These are phyloP conservation scores for Phoenicopterus ruber DNA, from an alignment of 2,113 vertebrate species.

Conservation along the genomic window DNA sequence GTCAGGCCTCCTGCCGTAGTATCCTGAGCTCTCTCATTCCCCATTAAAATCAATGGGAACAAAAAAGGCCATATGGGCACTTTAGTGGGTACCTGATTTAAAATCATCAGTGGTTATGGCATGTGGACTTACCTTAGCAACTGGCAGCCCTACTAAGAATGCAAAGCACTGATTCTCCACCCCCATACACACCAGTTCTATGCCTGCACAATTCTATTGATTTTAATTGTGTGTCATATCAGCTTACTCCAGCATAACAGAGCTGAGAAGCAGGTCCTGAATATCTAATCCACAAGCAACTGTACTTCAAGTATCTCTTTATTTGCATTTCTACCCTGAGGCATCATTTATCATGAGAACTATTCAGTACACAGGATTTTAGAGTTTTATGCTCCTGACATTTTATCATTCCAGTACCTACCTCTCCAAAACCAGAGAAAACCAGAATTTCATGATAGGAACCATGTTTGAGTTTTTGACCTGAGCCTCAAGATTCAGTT, in stretches of 20 bases:
- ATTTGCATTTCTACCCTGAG: conserved; percentile 14
- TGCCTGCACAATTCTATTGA: not conserved
- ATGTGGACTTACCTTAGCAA: not conserved
- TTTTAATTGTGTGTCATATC: not conserved
- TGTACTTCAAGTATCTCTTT: not conserved
- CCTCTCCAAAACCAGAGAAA: not conserved
- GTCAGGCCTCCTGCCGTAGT: not conserved
- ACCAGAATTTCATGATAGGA: not conserved
- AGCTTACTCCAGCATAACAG: not conserved
- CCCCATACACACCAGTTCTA: not conserved
- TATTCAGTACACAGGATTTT: not conserved
- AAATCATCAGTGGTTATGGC: not conserved
- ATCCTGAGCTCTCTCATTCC: not conserved
- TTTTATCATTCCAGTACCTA: not conserved
- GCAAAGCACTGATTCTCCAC: not conserved
- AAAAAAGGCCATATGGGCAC: not conserved
- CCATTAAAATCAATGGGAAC: not conserved
- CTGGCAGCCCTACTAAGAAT: not conserved
- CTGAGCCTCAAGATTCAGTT: not conserved
- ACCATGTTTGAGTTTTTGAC: not conserved
- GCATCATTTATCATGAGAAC: not conserved
- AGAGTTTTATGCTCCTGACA: not conserved
- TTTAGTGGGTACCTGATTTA: not conserved
- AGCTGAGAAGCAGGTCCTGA: not conserved
- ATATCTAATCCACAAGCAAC: not conserved